A percentile compares a stretch with the other conserved stretches of the same genome.
phyloP scores from a whole-genome alignment of 2,888 invertebrate species.

The Amorpha juglandis region DNA sequence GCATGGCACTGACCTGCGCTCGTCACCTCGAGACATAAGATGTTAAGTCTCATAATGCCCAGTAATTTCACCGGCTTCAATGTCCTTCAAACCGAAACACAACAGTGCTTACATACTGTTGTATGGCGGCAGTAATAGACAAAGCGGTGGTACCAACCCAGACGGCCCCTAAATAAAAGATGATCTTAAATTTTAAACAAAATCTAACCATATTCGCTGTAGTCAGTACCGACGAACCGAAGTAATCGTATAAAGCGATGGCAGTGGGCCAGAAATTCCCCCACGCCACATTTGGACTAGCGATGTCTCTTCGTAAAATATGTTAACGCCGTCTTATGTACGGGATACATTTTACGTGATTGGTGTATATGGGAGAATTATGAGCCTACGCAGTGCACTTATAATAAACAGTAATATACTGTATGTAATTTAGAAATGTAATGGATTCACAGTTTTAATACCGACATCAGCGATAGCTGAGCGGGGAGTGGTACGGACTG shows the following conservation, averaged over 20 bases:
- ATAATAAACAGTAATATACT: constrained; percentile 49
- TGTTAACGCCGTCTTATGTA: constrained; percentile 26
- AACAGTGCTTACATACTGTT: too few relatives aligned
- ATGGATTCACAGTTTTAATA: constrained; percentile 39
- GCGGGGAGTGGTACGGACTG: too few relatives aligned
- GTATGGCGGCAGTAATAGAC: too few relatives aligned
- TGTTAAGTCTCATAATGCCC: too few relatives aligned
- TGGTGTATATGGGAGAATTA: constrained; percentile 49
- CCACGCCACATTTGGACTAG: constrained; percentile 6
- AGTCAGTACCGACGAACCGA: background rate
- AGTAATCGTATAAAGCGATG: background rate
- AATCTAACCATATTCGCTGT: background rate
- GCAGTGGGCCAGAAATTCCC: background rate
- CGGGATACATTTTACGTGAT: constrained; percentile 45
- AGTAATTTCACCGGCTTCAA: too few relatives aligned
- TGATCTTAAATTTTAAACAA: background rate
- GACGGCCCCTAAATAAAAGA: too few relatives aligned
- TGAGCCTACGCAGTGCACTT: constrained; percentile 40
- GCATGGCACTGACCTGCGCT: too few relatives aligned
- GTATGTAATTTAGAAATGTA: constrained; percentile 56
- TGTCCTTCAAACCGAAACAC: too few relatives aligned
- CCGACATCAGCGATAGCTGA: too few relatives aligned
- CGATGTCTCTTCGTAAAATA: constrained; percentile 21
- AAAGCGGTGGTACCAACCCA: too few relatives aligned
- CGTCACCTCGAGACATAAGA: too few relatives aligned